These are phyloP conservation scores for Drosophila antonietae DNA, from an alignment of 2,888 invertebrate species.

Conservation along the genomic window DNA sequence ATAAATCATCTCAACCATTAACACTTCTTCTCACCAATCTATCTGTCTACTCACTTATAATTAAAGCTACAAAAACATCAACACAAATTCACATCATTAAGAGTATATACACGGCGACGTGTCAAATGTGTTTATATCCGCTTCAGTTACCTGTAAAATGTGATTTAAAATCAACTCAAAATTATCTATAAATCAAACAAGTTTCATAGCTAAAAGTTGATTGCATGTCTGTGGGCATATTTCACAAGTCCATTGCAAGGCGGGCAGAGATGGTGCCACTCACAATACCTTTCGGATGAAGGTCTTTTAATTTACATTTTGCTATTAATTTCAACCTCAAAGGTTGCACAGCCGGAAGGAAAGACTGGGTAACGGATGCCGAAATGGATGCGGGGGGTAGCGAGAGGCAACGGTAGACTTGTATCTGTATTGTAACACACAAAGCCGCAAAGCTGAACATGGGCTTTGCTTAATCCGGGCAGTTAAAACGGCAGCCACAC, in stretches of 20 bases:
- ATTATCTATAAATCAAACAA: slow-evolving; percentile 30
- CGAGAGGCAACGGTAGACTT: neutral
- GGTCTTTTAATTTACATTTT: slow-evolving; percentile 75
- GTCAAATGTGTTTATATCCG: neutral
- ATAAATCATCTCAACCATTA: neutral
- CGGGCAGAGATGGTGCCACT: slow-evolving; percentile 19
- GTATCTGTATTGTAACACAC: slow-evolving; percentile 67
- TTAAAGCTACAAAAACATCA: neutral
- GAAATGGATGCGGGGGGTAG: neutral
- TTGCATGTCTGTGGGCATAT: slow-evolving; percentile 5
- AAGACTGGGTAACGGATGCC: neutral
- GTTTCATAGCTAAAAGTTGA: slow-evolving; percentile 14
- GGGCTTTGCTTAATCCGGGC: slow-evolving; percentile 68
- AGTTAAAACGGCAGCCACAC: slow-evolving; percentile 43
- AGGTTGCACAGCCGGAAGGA: slow-evolving; percentile 44
- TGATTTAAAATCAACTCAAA: slow-evolving; percentile 25
- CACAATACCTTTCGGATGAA: slow-evolving; percentile 32
- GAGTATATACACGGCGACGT: neutral
- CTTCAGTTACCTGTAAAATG: neutral
- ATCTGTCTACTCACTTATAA: neutral
- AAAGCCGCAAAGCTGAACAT: slow-evolving; percentile 70
- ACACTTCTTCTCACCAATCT: too few species aligned
- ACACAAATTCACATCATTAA: neutral
- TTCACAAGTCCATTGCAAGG: slow-evolving; percentile 30
- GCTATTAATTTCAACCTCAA: slow-evolving; percentile 71